These are phyloP conservation scores for Ranitomeya variabilis DNA, from an alignment of 2,113 vertebrate species.

Conservation along the genomic window DNA sequence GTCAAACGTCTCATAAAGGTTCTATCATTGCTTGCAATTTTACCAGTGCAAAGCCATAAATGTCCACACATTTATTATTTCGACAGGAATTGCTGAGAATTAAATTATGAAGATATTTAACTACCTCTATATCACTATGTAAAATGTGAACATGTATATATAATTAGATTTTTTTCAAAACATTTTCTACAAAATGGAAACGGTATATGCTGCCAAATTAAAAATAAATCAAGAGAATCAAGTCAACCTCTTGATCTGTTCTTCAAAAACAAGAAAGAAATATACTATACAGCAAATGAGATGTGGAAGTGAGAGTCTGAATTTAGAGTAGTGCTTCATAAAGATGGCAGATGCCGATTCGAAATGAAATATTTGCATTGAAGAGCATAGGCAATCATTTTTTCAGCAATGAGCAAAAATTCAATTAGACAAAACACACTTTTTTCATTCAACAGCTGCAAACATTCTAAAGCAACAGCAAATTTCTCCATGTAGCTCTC, in stretches of 20 bases:
- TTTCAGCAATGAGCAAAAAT: conserved; percentile 24
- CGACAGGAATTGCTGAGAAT: too few relatives aligned
- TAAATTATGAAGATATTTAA: too few relatives aligned
- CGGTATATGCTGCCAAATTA: not conserved
- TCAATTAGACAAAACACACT: conserved; percentile 15
- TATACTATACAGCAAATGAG: not conserved
- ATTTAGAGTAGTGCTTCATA: conserved; percentile 10
- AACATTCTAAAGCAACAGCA: not conserved
- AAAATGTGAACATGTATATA: not conserved
- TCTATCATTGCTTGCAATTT: too few relatives aligned
- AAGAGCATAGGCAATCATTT: conserved; percentile 34
- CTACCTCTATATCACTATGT: not conserved
- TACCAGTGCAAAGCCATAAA: too few relatives aligned
- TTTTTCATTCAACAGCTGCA: conserved; percentile 27
- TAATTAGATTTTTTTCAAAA: not conserved
- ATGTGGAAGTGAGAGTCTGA: conserved; percentile 12
- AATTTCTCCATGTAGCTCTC: not conserved
- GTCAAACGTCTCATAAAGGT: too few relatives aligned
- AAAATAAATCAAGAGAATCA: conserved; percentile 10
- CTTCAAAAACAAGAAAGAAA: conserved; percentile 3
- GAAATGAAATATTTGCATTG: conserved; percentile 43
- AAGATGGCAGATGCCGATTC: conserved; percentile 40
- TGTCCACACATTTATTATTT: too few relatives aligned
- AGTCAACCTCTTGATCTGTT: conserved; percentile 4
- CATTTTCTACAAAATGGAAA: conserved; percentile 1